Evolutionary conservation across 1,140 invertebrate genomes (phyloP), one percentile per base, ranked within the genome.

Genomic region (Cydia splendana): DNA sequence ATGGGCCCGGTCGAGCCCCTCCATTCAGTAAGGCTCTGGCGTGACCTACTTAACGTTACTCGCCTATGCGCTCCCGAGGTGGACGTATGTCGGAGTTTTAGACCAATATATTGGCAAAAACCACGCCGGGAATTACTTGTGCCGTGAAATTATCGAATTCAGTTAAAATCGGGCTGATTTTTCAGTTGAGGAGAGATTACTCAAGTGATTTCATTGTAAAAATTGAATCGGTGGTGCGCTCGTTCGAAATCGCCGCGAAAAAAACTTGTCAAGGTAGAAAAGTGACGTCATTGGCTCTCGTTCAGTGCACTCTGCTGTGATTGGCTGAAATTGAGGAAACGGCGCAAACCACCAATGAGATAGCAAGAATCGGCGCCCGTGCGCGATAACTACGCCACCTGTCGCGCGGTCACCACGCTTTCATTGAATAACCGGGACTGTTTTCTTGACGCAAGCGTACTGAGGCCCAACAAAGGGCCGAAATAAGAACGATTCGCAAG

Each of bases 401-500:
- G 90, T 90, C 87, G 90, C 88, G 78, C 83, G 74, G 75, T 81
- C 86, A 85, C 84, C 78, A 78, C 80, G 82, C 80, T 81, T 93
- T 91, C 91, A 93, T 93, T 93, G 90, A 91, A 92, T 81, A 89
- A 88, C 87, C 88, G 85, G 87, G 87, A 89, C 87, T 90, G 87
- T 90, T 90, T 86, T 87, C 83, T 89, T 91, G 83, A 91, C 91
- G 91, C 91, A 91, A 78, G 91, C 91, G 90, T 86, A 90, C 82
- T 91, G 87, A 89, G 90, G 91, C 89, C 91, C 91, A 90, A 91
- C 89, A 91, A 91, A 91, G 91, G 91, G 91, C 90, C 90, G 90
- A 90, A 91, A 85, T 91, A 91, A 88, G 84, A 87, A 89, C 84
- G 84, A 86, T 87, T 92, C 82, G 82, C 77, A 93, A 92, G 90